Base-by-base conservation (phyloP, 2,797 vertebrate species). In the Pyrocephalus nanus region DNA sequence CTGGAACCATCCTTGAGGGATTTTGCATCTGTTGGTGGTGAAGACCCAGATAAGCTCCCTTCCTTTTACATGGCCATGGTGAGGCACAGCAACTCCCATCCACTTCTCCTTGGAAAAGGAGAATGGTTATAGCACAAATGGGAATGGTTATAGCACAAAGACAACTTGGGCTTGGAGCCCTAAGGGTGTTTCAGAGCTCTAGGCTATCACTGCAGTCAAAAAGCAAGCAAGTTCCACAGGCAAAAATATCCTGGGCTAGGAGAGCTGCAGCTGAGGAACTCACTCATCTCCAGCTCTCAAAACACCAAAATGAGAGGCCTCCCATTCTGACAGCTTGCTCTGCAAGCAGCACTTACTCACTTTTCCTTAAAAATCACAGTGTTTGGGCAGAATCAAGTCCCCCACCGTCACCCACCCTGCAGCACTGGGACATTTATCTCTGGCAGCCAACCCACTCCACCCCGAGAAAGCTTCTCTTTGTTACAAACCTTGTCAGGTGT, bases 351-450 rank as follows among this genome's bases (percentile, higher is more conserved):
- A 47, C 20, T 73, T 48, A 27, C 42, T 43, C 8, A 29, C 11
- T 78, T 78, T 26, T 95, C 67, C 92, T 90, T 48, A 60, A 50
- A 70, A 48, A 15, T 29, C 70, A 67, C 36, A 25, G 53, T 65
- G n/a, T 5, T 50, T 90, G 62, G 88, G 51, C 87, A 97, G 86
- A 97, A 81, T 55, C 66, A 90, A 93, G 40, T 22, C 43, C 43
- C 27, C 69, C 92, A 48, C 40, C 42, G 76, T 14, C 47, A 15
- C n/a, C 50, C 25, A 84, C 57, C 53, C 76, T 54, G 8, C 38
- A 34, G 55, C 54, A 57, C 16, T 36, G 54, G 23, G 15, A 25
- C 15, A 15, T 48, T 53, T 64, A n/a, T 36, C 8, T 5, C 20
- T 34, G 15, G 20, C 34, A 15, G 48, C 23, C 23, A 71, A 14